A percentile compares a stretch with the other conserved stretches of the same genome.
Evolutionary conservation across 1,140 invertebrate species (phyloP).

Genomic region (Formica selysi): DNA sequence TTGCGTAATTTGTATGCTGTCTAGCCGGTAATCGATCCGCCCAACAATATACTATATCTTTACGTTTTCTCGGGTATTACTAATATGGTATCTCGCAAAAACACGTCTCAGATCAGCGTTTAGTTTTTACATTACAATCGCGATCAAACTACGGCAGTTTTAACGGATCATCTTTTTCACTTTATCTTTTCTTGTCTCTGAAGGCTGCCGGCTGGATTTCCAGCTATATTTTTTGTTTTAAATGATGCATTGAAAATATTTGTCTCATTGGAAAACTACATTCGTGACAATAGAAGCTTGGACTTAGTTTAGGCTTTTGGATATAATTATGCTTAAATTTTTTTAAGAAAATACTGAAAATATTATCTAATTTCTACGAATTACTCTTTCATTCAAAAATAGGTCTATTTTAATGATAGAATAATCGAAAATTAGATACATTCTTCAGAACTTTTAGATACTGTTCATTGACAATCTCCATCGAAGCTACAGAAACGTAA

Average conservation of each 20-base stretch:
- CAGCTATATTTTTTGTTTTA: background rate
- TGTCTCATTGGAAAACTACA: background rate
- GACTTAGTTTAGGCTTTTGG: background rate
- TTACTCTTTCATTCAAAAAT: background rate
- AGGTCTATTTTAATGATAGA: background rate
- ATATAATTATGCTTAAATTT: conserved; percentile 1
- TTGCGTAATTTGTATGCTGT: conserved; percentile 43
- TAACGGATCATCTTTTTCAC: conserved; percentile 26
- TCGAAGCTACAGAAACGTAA: background rate
- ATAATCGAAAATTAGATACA: background rate
- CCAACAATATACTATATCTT: conserved; percentile 14
- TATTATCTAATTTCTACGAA: background rate
- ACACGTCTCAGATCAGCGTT: background rate
- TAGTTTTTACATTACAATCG: conserved; percentile 10
- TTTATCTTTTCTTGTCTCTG: conserved; percentile 1
- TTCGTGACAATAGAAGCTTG: background rate
- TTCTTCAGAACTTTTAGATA: background rate
- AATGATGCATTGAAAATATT: background rate
- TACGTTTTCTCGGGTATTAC: conserved; percentile 23
- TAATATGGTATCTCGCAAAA: conserved; percentile 40
- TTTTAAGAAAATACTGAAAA: background rate
- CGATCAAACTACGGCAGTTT: background rate
- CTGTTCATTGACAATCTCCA: background rate
- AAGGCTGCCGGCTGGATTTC: background rate
- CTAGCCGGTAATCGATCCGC: conserved; percentile 22